Conservation (phyloP, 37 sponge, comb jelly and placozoan species). For the Chondrilla cf. caribensis region DNA sequence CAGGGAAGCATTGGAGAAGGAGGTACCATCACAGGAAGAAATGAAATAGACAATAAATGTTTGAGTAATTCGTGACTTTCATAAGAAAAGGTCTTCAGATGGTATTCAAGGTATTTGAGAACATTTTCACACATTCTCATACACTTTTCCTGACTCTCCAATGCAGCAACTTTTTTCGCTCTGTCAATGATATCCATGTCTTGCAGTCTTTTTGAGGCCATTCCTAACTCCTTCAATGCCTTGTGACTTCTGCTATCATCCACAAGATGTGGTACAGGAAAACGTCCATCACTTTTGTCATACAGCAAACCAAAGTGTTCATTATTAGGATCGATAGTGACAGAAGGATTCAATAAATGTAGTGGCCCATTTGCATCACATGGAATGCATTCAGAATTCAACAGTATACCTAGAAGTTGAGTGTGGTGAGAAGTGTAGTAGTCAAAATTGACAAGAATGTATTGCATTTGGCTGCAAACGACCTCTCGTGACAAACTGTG, state of each 20-base stretch:
- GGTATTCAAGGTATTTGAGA: background rate
- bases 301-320: conserved; percentile 15
- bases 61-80: background rate
- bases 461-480: conserved; percentile 25
- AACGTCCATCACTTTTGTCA: conserved; percentile 34
- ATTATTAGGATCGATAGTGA: conserved; percentile 32
- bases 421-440: background rate
- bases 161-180: background rate
- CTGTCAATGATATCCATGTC: conserved; percentile 1
- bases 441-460: background rate
- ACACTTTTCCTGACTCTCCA: background rate
- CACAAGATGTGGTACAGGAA: conserved; percentile 36
- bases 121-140: background rate
- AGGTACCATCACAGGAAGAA: conserved; percentile 26
- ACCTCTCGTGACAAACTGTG: background rate
- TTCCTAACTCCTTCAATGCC: conserved; percentile 28
- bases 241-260: background rate
- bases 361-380: background rate
- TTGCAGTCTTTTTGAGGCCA: conserved; percentile 32
- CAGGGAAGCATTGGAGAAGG: background rate
- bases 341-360: background rate
- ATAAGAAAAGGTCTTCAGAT: background rate
- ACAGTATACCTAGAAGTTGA: background rate
- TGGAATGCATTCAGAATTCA: background rate
- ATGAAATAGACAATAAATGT: conserved; percentile 22